Evolutionary conservation across 2,797 vertebrate species (phyloP).

Genomic region (Lagocephalus sceleratus): DNA sequence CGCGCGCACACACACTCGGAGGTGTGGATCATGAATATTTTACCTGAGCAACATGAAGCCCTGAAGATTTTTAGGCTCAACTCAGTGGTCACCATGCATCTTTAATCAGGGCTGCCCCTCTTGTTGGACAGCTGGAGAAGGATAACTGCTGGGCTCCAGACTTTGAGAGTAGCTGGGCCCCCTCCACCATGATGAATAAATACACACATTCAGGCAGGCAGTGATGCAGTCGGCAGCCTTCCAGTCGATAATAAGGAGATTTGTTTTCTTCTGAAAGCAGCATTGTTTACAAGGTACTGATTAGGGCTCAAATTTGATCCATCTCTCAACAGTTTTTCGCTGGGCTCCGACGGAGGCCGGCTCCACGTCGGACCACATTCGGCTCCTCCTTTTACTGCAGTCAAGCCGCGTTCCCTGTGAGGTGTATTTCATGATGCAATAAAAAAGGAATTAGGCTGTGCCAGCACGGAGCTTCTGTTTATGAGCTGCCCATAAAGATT

Average conservation of each 20-base stretch:
- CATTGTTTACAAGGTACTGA: conserved; percentile 62
- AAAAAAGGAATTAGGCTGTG: conserved; percentile 45
- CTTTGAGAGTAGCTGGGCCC: conserved; percentile 43
- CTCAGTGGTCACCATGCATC: conserved; percentile 67
- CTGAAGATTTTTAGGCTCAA: conserved; percentile 64
- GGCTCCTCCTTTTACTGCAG: neutral
- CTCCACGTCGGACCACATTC: conserved; percentile 1
- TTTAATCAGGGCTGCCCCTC: conserved; percentile 65
- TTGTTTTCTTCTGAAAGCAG: conserved; percentile 66
- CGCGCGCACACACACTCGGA: conserved; percentile 26
- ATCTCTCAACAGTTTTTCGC: conserved; percentile 41
- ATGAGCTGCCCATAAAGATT: conserved; percentile 44
- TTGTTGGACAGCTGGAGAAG: conserved; percentile 53
- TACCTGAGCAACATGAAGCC: conserved; percentile 48
- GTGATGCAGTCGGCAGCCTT: conserved; percentile 38
- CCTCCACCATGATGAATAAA: conserved; percentile 73
- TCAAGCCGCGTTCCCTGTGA: conserved; percentile 20
- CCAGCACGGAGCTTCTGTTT: conserved; percentile 25
- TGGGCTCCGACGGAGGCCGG: conserved; percentile 15
- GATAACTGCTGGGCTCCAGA: conserved; percentile 53
- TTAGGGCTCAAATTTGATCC: conserved; percentile 63
- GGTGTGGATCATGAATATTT: conserved; percentile 66
- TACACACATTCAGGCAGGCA: conserved; percentile 59
- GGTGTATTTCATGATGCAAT: conserved; percentile 40
- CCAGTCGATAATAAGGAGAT: conserved; percentile 65